Base-by-base conservation (phyloP, 2,113 vertebrate species). In the Bungarus multicinctus region DNA sequence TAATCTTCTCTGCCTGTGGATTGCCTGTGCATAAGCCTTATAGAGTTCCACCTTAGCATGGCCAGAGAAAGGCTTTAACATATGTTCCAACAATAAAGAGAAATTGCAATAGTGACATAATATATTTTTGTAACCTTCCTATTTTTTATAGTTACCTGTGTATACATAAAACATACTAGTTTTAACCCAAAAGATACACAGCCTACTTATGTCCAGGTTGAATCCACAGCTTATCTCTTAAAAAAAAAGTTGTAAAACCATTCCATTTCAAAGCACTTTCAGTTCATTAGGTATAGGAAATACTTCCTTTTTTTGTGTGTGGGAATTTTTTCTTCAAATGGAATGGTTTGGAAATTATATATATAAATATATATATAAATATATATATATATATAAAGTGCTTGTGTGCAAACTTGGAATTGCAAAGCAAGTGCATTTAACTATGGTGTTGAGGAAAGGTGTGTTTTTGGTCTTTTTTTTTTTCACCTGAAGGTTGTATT, bases 261-360 rank as follows among this genome's bases (percentile, higher is more conserved):
- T 99, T 99, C 98, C 98, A 98, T 98, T 97, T 98, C 98, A 98
- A 98, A 98, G 98, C 99, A 99, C 99, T 99, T 99, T 99, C 97
- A 97, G 98, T 98, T 98, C 97, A 97, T 97, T 96, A 97, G 97
- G 97, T 96, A 94, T 97, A 97, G 96, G 97, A 95, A 94, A 95
- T 96, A 93, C 94, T 93, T 96, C 97, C 95, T 97, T 97, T 93
- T 93, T 94, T 86, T 47, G 47, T 95, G 91, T 94, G 94, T 94
- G 94, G 93, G 94, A 95, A 30, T 69, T 45, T 30, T 93, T 95
- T 95, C 96, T 94, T 93, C 91, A 93, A 95, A 97, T 97, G 98
- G 98, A 97, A 98, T 98, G 98, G 98, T 98, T 98, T 97, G 97
- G 97, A 97, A 97, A 96, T 87, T 97, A 93, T 94, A 95, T 93